Evolutionary conservation across 2,888 invertebrate genomes (phyloP), one percentile per base, ranked within the genome.

Genomic region (Rhaphigaster nebulosa): DNA sequence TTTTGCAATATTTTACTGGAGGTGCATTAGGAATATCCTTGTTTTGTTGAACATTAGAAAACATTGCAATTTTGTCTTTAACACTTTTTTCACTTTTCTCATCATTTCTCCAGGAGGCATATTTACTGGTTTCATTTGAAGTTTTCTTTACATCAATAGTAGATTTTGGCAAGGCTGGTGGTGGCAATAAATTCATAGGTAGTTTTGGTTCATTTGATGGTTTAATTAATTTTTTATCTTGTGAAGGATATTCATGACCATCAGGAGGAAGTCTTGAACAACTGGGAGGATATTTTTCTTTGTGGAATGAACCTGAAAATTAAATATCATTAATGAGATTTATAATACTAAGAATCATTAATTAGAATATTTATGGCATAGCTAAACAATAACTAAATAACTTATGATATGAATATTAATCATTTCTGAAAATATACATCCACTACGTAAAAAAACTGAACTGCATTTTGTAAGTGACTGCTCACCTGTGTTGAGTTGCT

Each of bases 11-110:
- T 91, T 70, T 91, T 84, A 50, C 87, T 52, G 1, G 92, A 50
- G 26, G 92, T 23, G 29, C 91, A 92, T 4, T 93, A 93, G 90
- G 93, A 93, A 52, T 70, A 45, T 84, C 84, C 87, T 87, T 45
- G n/a, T 38, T 90, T n/a, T 90, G 60, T 92, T 91, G 89, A 20
- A 90, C 91, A 94, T 94, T 95, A 87, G 97, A 97, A 94, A 97
- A 97, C 96, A 97, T 97, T 91, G 97, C 97, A 93, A 97, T 97
- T 94, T 97, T 97, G 93, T 97, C 97, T 93, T 96, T 96, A 90
- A 97, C 97, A 93, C 97, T 97, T 92, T 96, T 96, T 94, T 96
- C 96, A 92, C 97, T 97, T 93, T 96, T 96, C 92, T 97, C 96
- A 94, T 97, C 97, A 94, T 96, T 96, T 91, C 95, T 95, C 92